Percentiles rank a stretch among this genome's conserved stretches.
Evolutionary conservation across 1,140 invertebrate genomes (phyloP).

Genomic region (Drosophila equinoxialis): DNA sequence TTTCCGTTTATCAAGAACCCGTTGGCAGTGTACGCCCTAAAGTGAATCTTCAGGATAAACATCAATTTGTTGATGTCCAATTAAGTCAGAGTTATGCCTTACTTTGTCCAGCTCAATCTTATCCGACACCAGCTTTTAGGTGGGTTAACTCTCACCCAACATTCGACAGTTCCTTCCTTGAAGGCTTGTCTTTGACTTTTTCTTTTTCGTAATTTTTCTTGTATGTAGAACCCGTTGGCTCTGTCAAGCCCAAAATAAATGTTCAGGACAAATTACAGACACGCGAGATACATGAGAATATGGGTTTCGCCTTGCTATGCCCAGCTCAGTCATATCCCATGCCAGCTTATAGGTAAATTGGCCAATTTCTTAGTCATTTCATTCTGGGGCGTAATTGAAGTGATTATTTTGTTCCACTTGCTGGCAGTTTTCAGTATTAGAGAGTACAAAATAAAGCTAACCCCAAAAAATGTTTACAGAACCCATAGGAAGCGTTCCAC

Average conservation of each 20-base stretch:
- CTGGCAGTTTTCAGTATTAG: constrained; percentile 32
- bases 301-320: constrained; percentile 85
- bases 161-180: constrained; percentile 44
- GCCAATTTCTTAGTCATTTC: constrained; percentile 31
- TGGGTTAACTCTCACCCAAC: constrained; percentile 77
- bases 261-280: constrained; percentile 84
- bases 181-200: constrained; percentile 3
- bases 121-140: constrained; percentile 89
- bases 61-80: constrained; percentile 85
- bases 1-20: constrained; percentile 85
- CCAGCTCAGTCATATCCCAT: constrained; percentile 88
- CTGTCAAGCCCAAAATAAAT: constrained; percentile 87
- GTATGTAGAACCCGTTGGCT: constrained; percentile 88
- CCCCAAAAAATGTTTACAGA: constrained; percentile 84
- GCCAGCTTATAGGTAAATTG: constrained; percentile 87
- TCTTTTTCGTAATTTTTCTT: background rate
- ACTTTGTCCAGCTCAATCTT: constrained; percentile 87
- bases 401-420: constrained; percentile 47
- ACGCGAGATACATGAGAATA: constrained; percentile 72
- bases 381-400: constrained; percentile 34
- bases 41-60: constrained; percentile 84
- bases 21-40: constrained; percentile 90
- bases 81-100: constrained; percentile 86
- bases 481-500: constrained; percentile 89
- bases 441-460: constrained; percentile 18